A percentile compares a stretch with the other conserved stretches of the same genome.
These are phyloP conservation scores for Halichoeres trimaculatus DNA, from an alignment of 2,113 vertebrate genomes.

Conservation along the genomic window DNA sequence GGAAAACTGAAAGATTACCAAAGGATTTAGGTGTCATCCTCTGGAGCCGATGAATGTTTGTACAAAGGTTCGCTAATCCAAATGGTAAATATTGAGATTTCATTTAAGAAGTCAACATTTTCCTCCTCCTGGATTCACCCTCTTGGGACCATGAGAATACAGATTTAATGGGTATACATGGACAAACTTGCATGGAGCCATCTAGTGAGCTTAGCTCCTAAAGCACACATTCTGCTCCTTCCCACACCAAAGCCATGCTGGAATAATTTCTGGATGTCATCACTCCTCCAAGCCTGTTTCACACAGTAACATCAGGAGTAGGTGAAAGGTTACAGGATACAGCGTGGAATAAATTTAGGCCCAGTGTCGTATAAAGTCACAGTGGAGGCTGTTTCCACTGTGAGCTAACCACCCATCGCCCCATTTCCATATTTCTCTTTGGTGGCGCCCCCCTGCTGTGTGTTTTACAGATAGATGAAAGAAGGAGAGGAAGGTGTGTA, in stretches of 20 bases:
- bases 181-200: no score
- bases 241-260: not conserved
- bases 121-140: no score
- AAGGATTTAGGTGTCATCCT: not conserved
- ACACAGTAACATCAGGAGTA: not conserved
- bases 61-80: not conserved
- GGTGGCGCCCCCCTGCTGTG: constrained; percentile 29
- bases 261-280: not conserved
- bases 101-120: not conserved
- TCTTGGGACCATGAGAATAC: no score
- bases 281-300: not conserved
- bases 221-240: not conserved
- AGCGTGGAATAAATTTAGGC: not conserved
- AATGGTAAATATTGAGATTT: not conserved
- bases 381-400: not conserved
- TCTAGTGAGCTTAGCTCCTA: no score
- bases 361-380: not conserved
- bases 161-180: no score
- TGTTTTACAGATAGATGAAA: constrained; percentile 44
- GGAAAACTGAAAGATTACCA: not conserved
- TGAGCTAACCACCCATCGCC: constrained; percentile 27
- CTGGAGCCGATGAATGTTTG: not conserved
- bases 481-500: constrained; percentile 5
- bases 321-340: not conserved
- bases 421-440: constrained; percentile 36